A percentile compares a stretch with the other conserved stretches of the same genome.
These are phyloP conservation scores for Labrus mixtus DNA, from an alignment of 2,113 vertebrate species.

Conservation along the genomic window DNA sequence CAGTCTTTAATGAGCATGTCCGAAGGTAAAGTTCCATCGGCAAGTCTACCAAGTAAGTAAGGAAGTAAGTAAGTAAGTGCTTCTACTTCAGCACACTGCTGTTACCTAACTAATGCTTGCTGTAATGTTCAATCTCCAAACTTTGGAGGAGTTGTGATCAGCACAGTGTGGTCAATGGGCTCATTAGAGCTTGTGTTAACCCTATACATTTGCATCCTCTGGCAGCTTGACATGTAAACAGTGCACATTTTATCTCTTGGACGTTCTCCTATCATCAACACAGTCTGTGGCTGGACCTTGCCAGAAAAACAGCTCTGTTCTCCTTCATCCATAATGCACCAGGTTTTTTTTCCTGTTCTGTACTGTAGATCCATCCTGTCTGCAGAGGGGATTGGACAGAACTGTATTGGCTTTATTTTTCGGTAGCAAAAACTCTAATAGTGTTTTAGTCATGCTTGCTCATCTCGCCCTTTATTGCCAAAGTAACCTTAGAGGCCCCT, in stretches of 20 bases:
- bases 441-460: slow-evolving; percentile 16
- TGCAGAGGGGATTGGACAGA: slow-evolving; percentile 36
- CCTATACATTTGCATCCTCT: slow-evolving; percentile 32
- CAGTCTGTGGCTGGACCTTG: slow-evolving; percentile 50
- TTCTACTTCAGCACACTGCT: too few species aligned
- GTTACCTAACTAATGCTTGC: background rate
- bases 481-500: slow-evolving; percentile 56
- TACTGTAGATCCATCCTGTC: slow-evolving; percentile 60
- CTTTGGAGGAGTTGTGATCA: background rate
- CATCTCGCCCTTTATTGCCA: slow-evolving; percentile 40
- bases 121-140: slow-evolving; percentile 18
- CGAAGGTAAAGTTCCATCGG: background rate
- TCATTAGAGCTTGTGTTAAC: slow-evolving; percentile 32
- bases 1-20: too few species aligned
- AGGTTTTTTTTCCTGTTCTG: slow-evolving; percentile 39
- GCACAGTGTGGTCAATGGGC: background rate
- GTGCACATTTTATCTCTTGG: slow-evolving; percentile 52
- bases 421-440: slow-evolving; percentile 33
- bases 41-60: background rate
- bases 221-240: slow-evolving; percentile 42
- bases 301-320: slow-evolving; percentile 58
- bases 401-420: slow-evolving; percentile 35
- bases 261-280: slow-evolving; percentile 51
- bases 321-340: slow-evolving; percentile 56
- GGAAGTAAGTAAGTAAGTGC: too few species aligned